Base-by-base conservation (phyloP, 2,113 vertebrate species). In the Tetraodon nigroviridis region DNA sequence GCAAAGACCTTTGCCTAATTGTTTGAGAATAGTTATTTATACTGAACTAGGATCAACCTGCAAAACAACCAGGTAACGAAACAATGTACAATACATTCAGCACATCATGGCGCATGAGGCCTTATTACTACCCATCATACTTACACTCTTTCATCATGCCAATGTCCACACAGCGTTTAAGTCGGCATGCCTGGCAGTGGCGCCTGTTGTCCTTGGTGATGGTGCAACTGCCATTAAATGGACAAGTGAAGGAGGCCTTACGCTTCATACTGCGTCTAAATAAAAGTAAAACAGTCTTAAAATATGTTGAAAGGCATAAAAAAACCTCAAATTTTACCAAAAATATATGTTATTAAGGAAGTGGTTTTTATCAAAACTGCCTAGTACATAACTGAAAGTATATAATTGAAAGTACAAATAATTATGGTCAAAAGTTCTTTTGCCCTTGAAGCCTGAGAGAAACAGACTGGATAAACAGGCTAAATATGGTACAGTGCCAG, bases 101-200 rank as follows among this genome's bases (percentile, higher is more conserved):
- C 27, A 32, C 57, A 47, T 55, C 11, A 55, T 32, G 32, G 1
- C 0, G 21, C 46, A 41, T 48, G 1, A 20, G n/a, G n/a, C 48
- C 16, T 24, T 12, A 21, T 27, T 24, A 17, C 37, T 54, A 44
- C 29, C 53, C 48, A 68, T 64, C 67, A 76, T 72, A 96, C 96
- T 97, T 90, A 98, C 95, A 97, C 73, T 98, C 96, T 73, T 98
- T 99, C 95, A 99, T 98, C 96, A 99, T 98, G 73, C 96, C 96
- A 2, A 98, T 97, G 89, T 95, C 94, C 88, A 97, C 81, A 1
- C 96, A 99, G 82, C 95, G 95, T 62, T 95, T 95, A 63, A 99
- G 94, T 15, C 96, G 86, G 70, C 96, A 99, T 32, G 96, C 92
- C 88, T 99, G 96, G 90, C 96, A 99, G 86, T 99, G 96, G 40